Evolutionary conservation across 2,113 vertebrate genomes (phyloP).

Genomic region (Rhipidura dahli): DNA sequence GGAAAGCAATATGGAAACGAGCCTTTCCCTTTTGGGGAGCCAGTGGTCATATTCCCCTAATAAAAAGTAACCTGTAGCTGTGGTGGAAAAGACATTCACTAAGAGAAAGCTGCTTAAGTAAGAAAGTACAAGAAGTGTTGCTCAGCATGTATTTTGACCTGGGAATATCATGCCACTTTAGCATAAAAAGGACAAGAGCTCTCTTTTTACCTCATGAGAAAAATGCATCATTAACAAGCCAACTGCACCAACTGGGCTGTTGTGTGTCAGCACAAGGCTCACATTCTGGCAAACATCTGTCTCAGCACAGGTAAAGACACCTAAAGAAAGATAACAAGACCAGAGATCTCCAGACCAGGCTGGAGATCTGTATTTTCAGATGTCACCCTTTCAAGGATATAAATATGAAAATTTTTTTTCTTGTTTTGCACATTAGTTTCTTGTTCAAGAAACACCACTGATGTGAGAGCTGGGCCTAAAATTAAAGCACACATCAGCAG

Average conservation of each 20-base stretch:
- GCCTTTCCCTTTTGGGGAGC: background rate
- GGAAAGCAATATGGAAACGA: conserved; percentile 39
- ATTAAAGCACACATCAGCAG: background rate
- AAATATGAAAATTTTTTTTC: background rate
- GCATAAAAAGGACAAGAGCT: background rate
- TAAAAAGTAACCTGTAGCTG: conserved; percentile 29
- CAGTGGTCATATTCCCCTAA: conserved; percentile 10
- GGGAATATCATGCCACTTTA: background rate
- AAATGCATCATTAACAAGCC: background rate
- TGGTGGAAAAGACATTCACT: conserved; percentile 7
- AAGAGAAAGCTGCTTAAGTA: background rate
- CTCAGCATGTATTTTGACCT: background rate
- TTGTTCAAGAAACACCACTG: background rate
- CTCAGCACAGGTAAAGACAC: background rate
- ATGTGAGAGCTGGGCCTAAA: background rate
- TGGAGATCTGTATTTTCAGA: background rate
- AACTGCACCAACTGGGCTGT: background rate
- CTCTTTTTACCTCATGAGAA: background rate
- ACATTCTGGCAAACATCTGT: background rate
- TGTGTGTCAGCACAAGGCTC: background rate
- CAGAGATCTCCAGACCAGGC: background rate
- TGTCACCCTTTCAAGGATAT: background rate
- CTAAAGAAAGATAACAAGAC: background rate
- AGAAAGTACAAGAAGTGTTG: background rate
- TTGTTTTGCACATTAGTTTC: background rate